Percentiles rank a stretch among this genome's conserved stretches.
Evolutionary conservation across 2,797 vertebrate species (phyloP).

Genomic region (Hirundo rustica): DNA sequence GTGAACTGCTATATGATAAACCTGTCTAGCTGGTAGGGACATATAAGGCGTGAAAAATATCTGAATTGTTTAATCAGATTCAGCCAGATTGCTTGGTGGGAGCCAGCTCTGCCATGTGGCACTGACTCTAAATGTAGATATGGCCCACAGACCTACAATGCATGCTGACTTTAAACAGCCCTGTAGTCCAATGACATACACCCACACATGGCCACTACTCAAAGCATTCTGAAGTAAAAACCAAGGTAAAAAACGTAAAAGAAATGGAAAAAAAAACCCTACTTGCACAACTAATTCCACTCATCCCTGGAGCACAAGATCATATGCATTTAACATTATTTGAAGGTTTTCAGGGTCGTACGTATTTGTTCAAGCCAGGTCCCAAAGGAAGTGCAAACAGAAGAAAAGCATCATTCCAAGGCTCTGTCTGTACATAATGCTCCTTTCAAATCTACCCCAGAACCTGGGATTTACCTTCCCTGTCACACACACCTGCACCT

Average conservation of each 20-base stretch:
- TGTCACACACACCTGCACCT: background rate
- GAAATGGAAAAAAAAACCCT: rapidly evolving
- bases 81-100: background rate
- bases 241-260: background rate
- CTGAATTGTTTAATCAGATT: background rate
- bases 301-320: background rate
- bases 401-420: background rate
- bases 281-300: background rate
- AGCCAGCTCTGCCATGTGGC: background rate
- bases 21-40: background rate
- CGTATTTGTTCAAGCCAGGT: background rate
- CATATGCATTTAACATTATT: background rate
- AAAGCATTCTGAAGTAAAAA: background rate
- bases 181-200: background rate
- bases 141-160: background rate
- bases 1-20: background rate
- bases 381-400: background rate
- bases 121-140: background rate
- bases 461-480: background rate
- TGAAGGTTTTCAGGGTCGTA: slow-evolving; percentile 3
- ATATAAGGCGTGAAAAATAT: background rate
- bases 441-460: background rate
- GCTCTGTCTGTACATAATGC: background rate
- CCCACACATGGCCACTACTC: background rate
- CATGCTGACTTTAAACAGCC: background rate